phyloP scores from a whole-genome alignment of 2,113 vertebrate species.

The Myrmophylax atrothorax region DNA sequence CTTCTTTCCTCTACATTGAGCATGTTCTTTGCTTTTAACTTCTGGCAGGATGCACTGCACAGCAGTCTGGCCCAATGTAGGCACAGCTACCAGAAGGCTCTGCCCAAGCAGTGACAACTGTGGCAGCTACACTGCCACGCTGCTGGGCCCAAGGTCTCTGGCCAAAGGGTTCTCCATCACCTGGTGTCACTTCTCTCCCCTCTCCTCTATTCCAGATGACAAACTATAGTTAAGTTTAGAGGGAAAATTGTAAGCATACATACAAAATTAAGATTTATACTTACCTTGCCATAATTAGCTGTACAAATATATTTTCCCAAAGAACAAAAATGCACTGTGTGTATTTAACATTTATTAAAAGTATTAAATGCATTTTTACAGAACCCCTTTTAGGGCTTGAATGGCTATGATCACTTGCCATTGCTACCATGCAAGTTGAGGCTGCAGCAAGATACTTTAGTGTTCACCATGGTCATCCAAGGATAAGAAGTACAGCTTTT shows the following conservation, averaged over 20 bases:
- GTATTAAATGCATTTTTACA: not conserved
- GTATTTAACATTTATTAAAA: not conserved
- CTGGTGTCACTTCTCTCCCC: not conserved
- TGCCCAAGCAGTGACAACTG: not conserved
- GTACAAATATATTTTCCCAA: not conserved
- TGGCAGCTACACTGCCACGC: fast-evolving
- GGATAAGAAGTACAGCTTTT: not conserved
- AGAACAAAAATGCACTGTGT: fast-evolving
- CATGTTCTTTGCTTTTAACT: not conserved
- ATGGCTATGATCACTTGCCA: not conserved
- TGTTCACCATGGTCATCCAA: not conserved
- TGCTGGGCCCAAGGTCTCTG: not conserved
- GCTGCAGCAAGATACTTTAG: not conserved
- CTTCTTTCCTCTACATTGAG: not conserved
- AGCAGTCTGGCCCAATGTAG: fast-evolving
- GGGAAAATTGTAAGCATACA: not conserved
- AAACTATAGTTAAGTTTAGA: not conserved
- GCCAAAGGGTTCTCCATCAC: not conserved
- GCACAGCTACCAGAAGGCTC: not conserved
- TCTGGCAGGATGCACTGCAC: not conserved
- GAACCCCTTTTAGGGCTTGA: not conserved
- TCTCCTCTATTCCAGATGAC: not conserved
- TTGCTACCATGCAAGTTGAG: not conserved
- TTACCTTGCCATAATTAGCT: not conserved
- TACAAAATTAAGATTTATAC: not conserved